Evolutionary conservation across 2,888 invertebrate species (phyloP), one percentile per base, ranked within the genome.

Genomic region (Scaptomyza parva): DNA sequence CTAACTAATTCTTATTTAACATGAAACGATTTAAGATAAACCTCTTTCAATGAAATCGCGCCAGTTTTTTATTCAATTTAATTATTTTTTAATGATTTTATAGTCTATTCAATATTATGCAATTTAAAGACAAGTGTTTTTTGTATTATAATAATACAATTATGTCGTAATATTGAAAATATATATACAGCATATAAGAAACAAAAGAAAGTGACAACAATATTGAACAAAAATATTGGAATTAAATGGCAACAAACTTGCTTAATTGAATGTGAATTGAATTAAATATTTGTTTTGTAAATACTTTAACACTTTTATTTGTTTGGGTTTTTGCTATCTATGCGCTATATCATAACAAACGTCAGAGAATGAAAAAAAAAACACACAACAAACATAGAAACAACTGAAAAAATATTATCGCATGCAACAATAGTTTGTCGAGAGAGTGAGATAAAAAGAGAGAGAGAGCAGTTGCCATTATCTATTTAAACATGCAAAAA

Each of bases 381-480:
- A 28, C 8, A 3, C 5, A 26, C 2, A 7, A 0, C 7, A 8
- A 24, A 6, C 8, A 11, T 12, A 14, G n/a, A 8, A 17, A 35
- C 17, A 33, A 18, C n/a, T 26, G 40, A 35, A 1, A 26, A 44
- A 44, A 24, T 26, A 24, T 26, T 54, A 44, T 44, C 37, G 14
- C 35, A 26, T 33, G n/a, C 1, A 22, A n/a, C n/a, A n/a, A 43
- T 0, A 17, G 48, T 22, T 24, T 14, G 35, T 14, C 7, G 14
- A 17, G 33, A 35, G n/a, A 12, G 28, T n/a, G n/a, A n/a, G n/a
- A n/a, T n/a, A n/a, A n/a, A n/a, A 6, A 6, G 20, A 20, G 39
- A 39, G 11, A 14, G 8, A 35, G 35, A 35, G 7, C 5, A 5
- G 12, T n/a, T 11, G 39, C 11, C 3, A 39, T 39, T 11, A 14